Base-by-base conservation (phyloP, 2,888 invertebrate genomes). In the Ptycholaimellus sp. region DNA sequence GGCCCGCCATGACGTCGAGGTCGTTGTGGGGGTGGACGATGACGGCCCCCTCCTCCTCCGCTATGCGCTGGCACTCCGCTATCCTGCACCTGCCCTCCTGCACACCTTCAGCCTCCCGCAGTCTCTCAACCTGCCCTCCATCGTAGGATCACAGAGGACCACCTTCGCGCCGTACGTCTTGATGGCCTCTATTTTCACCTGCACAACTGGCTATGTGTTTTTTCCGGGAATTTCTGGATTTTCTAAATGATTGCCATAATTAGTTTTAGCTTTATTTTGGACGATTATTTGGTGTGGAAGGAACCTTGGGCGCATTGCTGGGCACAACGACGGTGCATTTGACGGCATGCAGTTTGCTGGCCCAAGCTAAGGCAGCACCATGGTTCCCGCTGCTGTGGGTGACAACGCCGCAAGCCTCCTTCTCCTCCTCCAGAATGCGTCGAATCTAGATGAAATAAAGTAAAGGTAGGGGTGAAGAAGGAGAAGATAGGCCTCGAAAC, bases 21-120 rank as follows among this genome's bases (percentile, higher is more conserved):
- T 61, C 52, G 42, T 61, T 61, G 49, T 49, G 60, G 0, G 62
- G 59, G 28, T 58, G 57, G 20, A 62, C 49, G 30, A 58, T 49
- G 6, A 45, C 42, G 20, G 44, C 44, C 0, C 49, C 51, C 34
- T 47, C 52, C 30, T 58, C 56, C 28, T 43, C 39, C 7, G 52
- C 44, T 9, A 62, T 40, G 29, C 43, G 44, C 5, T 51, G 47
- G 48, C 58, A 58, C 2, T 37, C 34, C 49, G 45, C 48, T 23
- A 40, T 41, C 33, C 49, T 46, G 40, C 6, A 44, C 48, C 47
- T 45, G 14, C 42, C 37, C 16, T 30, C 32, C 9, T n/a, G n/a
- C n/a, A n/a, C n/a, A n/a, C n/a, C n/a, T n/a, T n/a, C n/a, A n/a
- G n/a, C n/a, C n/a, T n/a, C n/a, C n/a, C n/a, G n/a, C n/a, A n/a